These are phyloP conservation scores for Zoanthus solanderi DNA, from an alignment of 92 coral and sea anemone species.

Conservation along the genomic window DNA sequence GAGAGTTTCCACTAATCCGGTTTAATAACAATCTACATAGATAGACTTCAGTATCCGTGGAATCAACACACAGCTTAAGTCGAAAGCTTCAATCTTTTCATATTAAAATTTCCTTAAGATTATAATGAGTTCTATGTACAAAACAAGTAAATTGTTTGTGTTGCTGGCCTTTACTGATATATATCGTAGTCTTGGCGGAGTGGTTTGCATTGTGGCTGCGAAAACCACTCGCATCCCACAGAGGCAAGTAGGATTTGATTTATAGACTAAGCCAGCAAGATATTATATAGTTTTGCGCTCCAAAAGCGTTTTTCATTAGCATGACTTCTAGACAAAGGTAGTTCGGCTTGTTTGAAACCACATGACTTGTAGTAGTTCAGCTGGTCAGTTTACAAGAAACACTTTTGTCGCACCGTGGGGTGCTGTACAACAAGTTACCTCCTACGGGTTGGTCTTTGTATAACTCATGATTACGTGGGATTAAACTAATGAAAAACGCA, in stretches of 20 bases:
- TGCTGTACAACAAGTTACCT: not conserved
- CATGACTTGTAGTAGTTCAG: slow-evolving; percentile 6
- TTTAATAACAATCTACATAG: not conserved
- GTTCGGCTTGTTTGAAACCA: slow-evolving; percentile 22
- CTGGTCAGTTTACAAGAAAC: not conserved
- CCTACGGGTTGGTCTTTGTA: not conserved
- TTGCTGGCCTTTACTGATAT: not conserved
- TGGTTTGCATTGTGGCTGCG: not conserved
- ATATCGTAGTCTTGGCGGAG: not conserved
- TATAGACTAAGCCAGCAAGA: no score
- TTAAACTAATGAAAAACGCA: not conserved
- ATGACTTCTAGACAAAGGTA: not conserved
- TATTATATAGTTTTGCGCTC: not conserved
- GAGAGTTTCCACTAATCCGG: not conserved
- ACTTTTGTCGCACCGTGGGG: slow-evolving; percentile 7
- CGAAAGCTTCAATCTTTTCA: not conserved
- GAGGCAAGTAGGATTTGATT: not conserved
- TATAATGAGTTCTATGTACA: not conserved
- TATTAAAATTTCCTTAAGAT: not conserved
- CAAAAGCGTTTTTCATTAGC: not conserved
- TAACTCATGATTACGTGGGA: not conserved
- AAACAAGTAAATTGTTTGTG: not conserved
- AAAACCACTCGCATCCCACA: not conserved
- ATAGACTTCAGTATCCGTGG: not conserved
- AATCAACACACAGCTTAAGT: slow-evolving; percentile 2